Base-by-base conservation (phyloP, 2,888 invertebrate species). In the Neocrepidodera transversa region DNA sequence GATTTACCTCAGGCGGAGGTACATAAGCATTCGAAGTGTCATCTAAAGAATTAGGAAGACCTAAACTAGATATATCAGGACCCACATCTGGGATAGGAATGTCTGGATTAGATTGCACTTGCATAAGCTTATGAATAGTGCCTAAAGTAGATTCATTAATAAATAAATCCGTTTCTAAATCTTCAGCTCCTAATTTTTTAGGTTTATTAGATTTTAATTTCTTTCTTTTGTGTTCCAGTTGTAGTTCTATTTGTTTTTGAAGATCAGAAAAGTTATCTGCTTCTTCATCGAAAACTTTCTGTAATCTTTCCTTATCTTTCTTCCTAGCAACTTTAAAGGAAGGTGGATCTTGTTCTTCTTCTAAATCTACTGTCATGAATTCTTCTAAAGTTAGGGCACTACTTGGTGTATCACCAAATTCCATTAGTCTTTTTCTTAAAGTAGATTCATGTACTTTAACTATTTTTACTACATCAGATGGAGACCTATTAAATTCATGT, bases 401-500 rank as follows among this genome's bases (percentile, higher is more conserved):
- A 8, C 97, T 95, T 0, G 98, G 96, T 0, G 99, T 99, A 70
- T 95, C 95, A 0, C 95, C 95, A 78, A 99, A 99, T 81, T 99
- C 99, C 20, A 91, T 85, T 32, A 99, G 82, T 59, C 90, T 84
- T 82, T 96, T 97, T 55, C 94, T 85, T 32, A 97, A 82, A 0
- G 97, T 97, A 0, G 93, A 90, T 79, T 97, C 95, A 75, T 97
- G 95, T 11, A 97, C 95, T 81, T 95, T 95, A 0, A 97, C 97
- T 71, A 97, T 93, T 75, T 92, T 91, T 11, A 97, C 91, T 47
- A 98, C 89, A 76, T 98, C 95, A 36, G 86, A 82, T 5, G 94
- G 87, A 0, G 92, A 91, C 62, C 97, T 86, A 73, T 87, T 91
- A 79, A 95, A 97, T 74, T 94, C 91, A 79, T 98, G 96, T 63